phyloP scores from a whole-genome alignment of 2,797 vertebrate species.

The Parauchenoglanis ngamensis region DNA sequence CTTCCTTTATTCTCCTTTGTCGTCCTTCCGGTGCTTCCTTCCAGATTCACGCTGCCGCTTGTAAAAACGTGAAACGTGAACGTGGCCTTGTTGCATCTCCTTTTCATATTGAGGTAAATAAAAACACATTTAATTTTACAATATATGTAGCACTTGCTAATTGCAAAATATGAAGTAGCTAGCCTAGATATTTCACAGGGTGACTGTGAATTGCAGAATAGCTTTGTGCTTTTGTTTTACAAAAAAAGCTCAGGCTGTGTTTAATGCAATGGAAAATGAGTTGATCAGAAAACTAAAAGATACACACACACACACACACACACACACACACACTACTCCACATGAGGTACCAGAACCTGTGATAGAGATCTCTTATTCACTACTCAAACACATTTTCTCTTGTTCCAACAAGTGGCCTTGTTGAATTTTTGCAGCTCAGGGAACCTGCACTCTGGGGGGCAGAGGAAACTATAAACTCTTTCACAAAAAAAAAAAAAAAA shows the following conservation, averaged over 20 bases:
- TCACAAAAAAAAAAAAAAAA: slow-evolving; percentile 17
- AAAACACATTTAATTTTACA: neutral
- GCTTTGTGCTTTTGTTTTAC: neutral
- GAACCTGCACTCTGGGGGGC: slow-evolving; percentile 63
- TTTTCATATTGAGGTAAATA: neutral
- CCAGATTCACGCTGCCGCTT: too few relatives aligned
- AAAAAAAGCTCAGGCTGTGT: neutral
- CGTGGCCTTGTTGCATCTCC: neutral
- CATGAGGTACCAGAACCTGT: slow-evolving; percentile 54
- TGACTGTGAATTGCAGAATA: neutral
- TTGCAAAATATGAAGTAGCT: too few relatives aligned
- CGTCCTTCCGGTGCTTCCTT: too few relatives aligned
- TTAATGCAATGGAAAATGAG: slow-evolving; percentile 39
- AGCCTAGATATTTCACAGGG: too few relatives aligned
- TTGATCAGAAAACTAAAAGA: slow-evolving; percentile 52
- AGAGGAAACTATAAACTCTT: slow-evolving; percentile 48
- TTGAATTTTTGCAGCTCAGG: slow-evolving; percentile 62
- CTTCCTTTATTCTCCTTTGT: too few relatives aligned
- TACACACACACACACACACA: slow-evolving; percentile 49
- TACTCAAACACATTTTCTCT: slow-evolving; percentile 72
- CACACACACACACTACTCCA: slow-evolving; percentile 51
- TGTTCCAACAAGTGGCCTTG: slow-evolving; percentile 50
- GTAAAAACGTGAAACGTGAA: too few relatives aligned
- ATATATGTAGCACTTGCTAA: neutral
- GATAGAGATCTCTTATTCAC: slow-evolving; percentile 73